A percentile compares a stretch with the other conserved stretches of the same genome.
phyloP scores from a whole-genome alignment of 2,888 invertebrate species.

The Cinara cedri region DNA sequence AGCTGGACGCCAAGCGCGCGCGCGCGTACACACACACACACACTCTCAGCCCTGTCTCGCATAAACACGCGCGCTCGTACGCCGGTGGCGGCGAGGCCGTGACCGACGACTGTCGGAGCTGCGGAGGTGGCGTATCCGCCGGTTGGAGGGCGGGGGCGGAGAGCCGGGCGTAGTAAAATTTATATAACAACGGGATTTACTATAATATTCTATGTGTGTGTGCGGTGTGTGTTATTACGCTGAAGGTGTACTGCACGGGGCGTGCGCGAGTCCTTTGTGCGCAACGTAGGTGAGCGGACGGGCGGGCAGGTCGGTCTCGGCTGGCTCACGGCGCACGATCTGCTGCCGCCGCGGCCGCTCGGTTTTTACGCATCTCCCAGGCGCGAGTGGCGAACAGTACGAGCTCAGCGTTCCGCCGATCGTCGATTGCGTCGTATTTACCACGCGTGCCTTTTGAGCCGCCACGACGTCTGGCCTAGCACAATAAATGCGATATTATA shows the following conservation, averaged over 20 bases:
- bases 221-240: slow-evolving; percentile 30
- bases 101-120: not conserved
- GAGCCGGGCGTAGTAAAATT: slow-evolving; percentile 48
- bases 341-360: slow-evolving; percentile 30
- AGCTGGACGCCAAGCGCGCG: not conserved
- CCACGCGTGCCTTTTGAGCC: not conserved
- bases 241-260: slow-evolving; percentile 27
- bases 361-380: slow-evolving; percentile 42
- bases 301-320: slow-evolving; percentile 11
- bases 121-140: not conserved
- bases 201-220: slow-evolving; percentile 30
- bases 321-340: slow-evolving; percentile 50
- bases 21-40: slow-evolving; percentile 26
- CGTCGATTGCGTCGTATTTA: not conserved
- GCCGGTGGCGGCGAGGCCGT: slow-evolving; percentile 19
- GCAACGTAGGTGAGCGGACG: slow-evolving; percentile 9
- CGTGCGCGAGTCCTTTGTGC: slow-evolving; percentile 55
- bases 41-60: not conserved
- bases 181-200: slow-evolving; percentile 55
- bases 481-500: not conserved
- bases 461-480: not conserved
- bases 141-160: not conserved
- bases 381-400: slow-evolving; percentile 42
- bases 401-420: slow-evolving; percentile 31
- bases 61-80: slow-evolving; percentile 31